Percentiles rank a stretch among this genome's conserved stretches.
These are phyloP conservation scores for Myotis pilosus DNA, from an alignment of 2,797 vertebrate genomes.

Conservation along the genomic window DNA sequence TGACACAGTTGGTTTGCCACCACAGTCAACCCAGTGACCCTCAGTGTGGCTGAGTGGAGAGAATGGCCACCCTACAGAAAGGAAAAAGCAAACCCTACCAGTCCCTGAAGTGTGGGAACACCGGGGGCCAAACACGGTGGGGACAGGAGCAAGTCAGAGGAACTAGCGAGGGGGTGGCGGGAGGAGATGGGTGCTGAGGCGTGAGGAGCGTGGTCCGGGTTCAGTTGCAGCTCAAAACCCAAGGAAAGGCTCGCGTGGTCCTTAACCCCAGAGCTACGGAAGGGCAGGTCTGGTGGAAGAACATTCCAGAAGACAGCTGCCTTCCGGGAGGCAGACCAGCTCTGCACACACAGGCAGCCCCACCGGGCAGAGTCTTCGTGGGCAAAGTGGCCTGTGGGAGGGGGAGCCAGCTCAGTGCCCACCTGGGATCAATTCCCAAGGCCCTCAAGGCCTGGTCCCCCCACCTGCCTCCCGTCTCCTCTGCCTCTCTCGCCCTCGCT, in stretches of 20 bases:
- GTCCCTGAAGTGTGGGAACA: rapidly evolving
- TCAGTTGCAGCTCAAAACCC: not conserved
- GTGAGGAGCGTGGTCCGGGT: rapidly evolving
- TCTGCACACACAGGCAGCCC: not conserved
- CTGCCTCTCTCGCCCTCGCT: not conserved
- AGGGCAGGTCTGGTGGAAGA: constrained; percentile 82
- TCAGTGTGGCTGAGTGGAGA: not conserved
- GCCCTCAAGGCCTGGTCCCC: not conserved
- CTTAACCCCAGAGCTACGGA: not conserved
- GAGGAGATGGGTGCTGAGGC: rapidly evolving
- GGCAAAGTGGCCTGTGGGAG: not conserved
- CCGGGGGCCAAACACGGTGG: not conserved
- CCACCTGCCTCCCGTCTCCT: not conserved
- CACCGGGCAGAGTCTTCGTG: rapidly evolving
- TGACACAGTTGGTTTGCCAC: not conserved
- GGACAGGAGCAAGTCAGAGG: not conserved
- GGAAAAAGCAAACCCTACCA: rapidly evolving
- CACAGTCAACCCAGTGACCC: not conserved
- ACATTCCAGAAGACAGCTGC: constrained; percentile 66
- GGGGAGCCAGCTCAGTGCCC: not conserved
- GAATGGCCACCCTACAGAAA: not conserved
- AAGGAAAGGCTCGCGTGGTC: not conserved
- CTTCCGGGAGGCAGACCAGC: constrained; percentile 73
- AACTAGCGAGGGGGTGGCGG: not conserved
- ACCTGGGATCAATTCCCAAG: not conserved